Evolutionary conservation across 2,888 invertebrate species (phyloP).

Genomic region (Sympetrum striolatum): DNA sequence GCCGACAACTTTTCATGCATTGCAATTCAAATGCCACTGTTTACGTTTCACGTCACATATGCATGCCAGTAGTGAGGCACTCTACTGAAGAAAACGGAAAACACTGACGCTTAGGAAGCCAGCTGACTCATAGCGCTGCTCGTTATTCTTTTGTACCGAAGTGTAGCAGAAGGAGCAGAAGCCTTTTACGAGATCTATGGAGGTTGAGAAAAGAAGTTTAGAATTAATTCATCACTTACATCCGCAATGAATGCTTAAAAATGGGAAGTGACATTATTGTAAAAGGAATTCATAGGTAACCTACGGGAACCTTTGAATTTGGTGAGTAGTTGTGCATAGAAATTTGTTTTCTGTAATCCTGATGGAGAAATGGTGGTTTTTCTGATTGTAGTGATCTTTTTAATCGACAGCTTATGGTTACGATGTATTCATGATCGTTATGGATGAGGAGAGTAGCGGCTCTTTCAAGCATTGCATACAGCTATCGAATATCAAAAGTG

Average conservation of each 20-base stretch:
- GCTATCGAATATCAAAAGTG: conserved; percentile 8
- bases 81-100: conserved; percentile 14
- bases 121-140: background rate
- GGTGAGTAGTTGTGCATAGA: too few relatives aligned
- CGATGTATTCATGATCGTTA: background rate
- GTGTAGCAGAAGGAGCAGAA: background rate
- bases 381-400: too few relatives aligned
- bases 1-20: background rate
- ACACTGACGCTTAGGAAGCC: background rate
- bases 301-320: too few relatives aligned
- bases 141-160: background rate
- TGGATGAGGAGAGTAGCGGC: background rate
- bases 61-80: conserved; percentile 13
- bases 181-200: background rate
- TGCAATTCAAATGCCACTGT: conserved; percentile 37
- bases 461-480: background rate
- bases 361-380: too few relatives aligned
- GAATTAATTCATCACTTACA: too few relatives aligned
- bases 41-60: conserved; percentile 33
- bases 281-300: background rate
- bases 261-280: background rate
- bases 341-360: too few relatives aligned
- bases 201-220: too few relatives aligned
- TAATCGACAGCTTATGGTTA: background rate
- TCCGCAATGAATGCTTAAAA: background rate